These are phyloP conservation scores for Notiomystis cincta DNA, from an alignment of 2,113 vertebrate species.

Conservation along the genomic window DNA sequence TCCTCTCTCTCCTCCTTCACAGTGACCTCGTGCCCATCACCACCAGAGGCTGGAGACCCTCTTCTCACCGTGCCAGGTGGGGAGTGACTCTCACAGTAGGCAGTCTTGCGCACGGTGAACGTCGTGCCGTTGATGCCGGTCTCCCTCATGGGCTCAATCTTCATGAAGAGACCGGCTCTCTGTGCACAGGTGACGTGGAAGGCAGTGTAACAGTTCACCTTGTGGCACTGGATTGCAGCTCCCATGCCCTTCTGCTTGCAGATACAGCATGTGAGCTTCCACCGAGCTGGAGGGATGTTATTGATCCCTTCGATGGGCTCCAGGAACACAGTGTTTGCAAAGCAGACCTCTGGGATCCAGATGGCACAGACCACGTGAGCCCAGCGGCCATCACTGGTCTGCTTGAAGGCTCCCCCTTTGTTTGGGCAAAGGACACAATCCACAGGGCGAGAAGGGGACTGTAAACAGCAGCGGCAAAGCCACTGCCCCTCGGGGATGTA, in stretches of 20 bases:
- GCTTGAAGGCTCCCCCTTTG: constrained; percentile 95
- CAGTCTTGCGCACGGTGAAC: constrained; percentile 94
- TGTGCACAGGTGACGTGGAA: constrained; percentile 98
- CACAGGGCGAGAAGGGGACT: constrained; percentile 91
- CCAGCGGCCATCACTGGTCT: constrained; percentile 94
- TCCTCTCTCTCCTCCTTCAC: constrained; percentile 74
- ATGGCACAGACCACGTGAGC: constrained; percentile 97
- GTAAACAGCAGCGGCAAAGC: constrained; percentile 96
- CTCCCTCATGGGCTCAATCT: constrained; percentile 95
- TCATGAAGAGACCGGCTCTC: constrained; percentile 95
- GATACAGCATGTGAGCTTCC: constrained; percentile 95
- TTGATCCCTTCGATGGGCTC: constrained; percentile 93
- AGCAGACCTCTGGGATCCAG: constrained; percentile 98
- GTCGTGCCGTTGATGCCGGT: constrained; percentile 90
- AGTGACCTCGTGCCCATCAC: constrained; percentile 67
- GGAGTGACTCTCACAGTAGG: constrained; percentile 90
- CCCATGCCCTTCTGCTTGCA: constrained; percentile 94
- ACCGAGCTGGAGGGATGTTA: constrained; percentile 92
- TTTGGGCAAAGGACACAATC: constrained; percentile 96
- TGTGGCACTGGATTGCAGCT: constrained; percentile 96
- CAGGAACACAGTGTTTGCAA: constrained; percentile 96
- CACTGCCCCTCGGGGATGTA: constrained; percentile 97
- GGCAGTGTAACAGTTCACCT: constrained; percentile 96
- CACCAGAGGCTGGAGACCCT: neutral
- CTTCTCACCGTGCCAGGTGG: constrained; percentile 72